phyloP scores from a whole-genome alignment of 2,888 invertebrate species.

The Osedax frankpressi region DNA sequence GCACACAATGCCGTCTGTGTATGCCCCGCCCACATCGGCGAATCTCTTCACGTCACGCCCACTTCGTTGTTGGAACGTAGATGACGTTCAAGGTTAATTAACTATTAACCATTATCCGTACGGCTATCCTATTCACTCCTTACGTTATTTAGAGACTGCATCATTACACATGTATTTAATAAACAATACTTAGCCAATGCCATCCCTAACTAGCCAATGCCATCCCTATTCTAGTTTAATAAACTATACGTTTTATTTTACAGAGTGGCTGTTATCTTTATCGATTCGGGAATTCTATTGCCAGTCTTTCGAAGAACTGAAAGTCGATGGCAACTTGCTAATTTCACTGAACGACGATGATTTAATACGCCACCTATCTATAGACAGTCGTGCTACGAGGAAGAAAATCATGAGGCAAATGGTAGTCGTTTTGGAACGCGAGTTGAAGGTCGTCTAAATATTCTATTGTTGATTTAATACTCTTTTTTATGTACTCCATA shows the following conservation, averaged over 20 bases:
- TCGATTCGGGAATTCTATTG: constrained; percentile 44
- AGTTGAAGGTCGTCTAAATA: constrained; percentile 40
- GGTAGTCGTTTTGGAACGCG: constrained; percentile 36
- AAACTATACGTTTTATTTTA: too few relatives aligned
- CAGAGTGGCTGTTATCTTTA: constrained; percentile 37
- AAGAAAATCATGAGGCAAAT: constrained; percentile 44
- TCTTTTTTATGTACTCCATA: too few relatives aligned
- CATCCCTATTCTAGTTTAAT: too few relatives aligned
- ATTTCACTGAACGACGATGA: constrained; percentile 42
- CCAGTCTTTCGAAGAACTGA: constrained; percentile 40
- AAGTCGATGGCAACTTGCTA: constrained; percentile 44
- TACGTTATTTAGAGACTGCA: too few relatives aligned
- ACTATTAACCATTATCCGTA: too few relatives aligned
- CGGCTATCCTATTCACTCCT: too few relatives aligned
- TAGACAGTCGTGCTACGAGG: constrained; percentile 40
- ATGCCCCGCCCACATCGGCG: constrained; percentile 30
- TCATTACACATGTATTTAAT: too few relatives aligned
- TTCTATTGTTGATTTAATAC: too few relatives aligned
- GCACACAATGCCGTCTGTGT: constrained; percentile 32
- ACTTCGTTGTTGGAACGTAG: not conserved
- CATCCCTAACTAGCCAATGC: too few relatives aligned
- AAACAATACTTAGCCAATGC: too few relatives aligned
- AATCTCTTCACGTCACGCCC: not conserved
- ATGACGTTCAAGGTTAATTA: not conserved
- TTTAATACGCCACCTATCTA: constrained; percentile 37